Base-by-base conservation (phyloP, 1,140 invertebrate genomes). In the Euura saliciscinereae region DNA sequence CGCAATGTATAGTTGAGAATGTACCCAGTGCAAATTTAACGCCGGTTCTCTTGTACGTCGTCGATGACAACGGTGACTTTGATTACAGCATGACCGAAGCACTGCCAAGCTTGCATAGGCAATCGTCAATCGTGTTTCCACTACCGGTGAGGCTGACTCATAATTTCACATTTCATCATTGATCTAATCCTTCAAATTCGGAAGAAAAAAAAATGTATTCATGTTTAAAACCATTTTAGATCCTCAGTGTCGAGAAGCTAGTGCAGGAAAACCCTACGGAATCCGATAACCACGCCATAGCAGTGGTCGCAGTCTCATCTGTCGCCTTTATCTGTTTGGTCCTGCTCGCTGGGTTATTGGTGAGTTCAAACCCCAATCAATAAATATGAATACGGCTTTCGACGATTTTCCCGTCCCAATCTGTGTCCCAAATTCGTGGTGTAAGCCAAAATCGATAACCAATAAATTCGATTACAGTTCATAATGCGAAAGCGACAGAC, bases 401-500 rank as follows among this genome's bases (percentile, higher is more conserved):
- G 66, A 71, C 73, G 67, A 70, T 70, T 65, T 43, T 13, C 71
- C 71, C 76, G 74, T 77, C 76, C 75, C 78, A 79, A 77, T 78
- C 77, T 59, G 6, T 4, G 10, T 69, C 46, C 28, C 46, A 66
- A 46, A 71, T 75, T 70, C 46, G 45, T 43, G 59, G 11, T 43
- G 45, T 68, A 43, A 75, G 51, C 70, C 64, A 51, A 73, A 77
- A 65, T 59, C 68, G 72, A 67, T 69, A 69, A 68, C 51, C n/a
- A 59, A 70, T 65, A 67, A 65, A 74, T 76, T 70, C 75, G 74
- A 78, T 88, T 88, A 44, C 80, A 93, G 90, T 89, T 94, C 69
- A 84, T 94, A 44, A 92, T 94, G 89, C 87, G 91, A 73, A 93
- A 93, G 81, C 90, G 93, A 43, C 92, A 93, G 78, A 92, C 85